These are phyloP conservation scores for Aphodius granarius DNA, from an alignment of 2,888 invertebrate genomes.

Conservation along the genomic window DNA sequence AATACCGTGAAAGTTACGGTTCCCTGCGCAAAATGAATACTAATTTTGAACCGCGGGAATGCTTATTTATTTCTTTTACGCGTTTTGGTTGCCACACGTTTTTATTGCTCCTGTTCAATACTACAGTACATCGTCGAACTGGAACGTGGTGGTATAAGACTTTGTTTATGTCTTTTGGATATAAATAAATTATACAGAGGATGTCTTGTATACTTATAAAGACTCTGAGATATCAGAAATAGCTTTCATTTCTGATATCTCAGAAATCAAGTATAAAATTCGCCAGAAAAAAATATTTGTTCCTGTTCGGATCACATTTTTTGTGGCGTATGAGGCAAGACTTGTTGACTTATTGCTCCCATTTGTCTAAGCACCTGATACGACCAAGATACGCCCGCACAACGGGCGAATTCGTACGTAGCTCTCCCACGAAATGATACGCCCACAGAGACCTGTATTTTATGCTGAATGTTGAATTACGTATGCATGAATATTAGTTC, in stretches of 20 bases:
- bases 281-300: no score
- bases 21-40: constrained; percentile 11
- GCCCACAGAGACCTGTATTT: background rate
- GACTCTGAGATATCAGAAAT: no score
- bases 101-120: background rate
- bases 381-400: background rate
- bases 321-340: background rate
- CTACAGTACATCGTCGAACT: no score
- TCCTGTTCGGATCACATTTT: no score
- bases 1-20: background rate
- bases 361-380: background rate
- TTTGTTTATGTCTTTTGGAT: background rate
- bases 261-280: no score
- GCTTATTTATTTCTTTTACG: background rate
- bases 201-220: no score
- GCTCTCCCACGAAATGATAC: background rate
- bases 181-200: background rate
- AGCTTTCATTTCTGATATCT: no score
- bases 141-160: background rate
- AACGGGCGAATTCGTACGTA: background rate
- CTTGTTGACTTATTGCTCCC: background rate
- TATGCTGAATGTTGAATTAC: background rate
- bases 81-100: background rate
- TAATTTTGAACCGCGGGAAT: background rate
- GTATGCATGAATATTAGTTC: background rate